phyloP scores from a whole-genome alignment of 2,113 vertebrate genomes.

The Cairina moschata region DNA sequence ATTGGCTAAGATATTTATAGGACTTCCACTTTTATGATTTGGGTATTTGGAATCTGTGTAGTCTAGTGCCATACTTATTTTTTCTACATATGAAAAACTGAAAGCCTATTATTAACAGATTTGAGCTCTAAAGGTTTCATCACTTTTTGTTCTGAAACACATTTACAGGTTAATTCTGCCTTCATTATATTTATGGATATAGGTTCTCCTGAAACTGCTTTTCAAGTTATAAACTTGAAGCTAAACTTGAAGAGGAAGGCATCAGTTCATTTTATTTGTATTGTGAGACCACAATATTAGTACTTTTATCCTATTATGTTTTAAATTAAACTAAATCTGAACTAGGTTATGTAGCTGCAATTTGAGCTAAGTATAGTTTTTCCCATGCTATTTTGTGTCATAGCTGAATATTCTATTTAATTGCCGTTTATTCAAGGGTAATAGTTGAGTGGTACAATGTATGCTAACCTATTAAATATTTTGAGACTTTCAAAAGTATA shows the following conservation, averaged over 20 bases:
- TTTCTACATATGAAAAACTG: neutral
- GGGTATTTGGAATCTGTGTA: neutral
- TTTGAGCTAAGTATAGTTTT: neutral
- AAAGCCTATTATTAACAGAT: neutral
- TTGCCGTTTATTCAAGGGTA: neutral
- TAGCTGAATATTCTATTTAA: neutral
- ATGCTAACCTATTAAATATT: neutral
- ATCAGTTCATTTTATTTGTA: neutral
- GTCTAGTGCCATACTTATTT: neutral
- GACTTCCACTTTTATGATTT: neutral
- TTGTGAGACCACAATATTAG: neutral
- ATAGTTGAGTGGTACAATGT: neutral
- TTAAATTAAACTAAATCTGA: neutral
- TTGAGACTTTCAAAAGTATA: neutral
- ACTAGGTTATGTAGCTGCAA: neutral
- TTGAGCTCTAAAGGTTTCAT: neutral
- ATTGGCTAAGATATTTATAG: neutral
- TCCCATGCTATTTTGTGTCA: neutral
- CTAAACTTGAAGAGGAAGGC: neutral
- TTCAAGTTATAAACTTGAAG: neutral
- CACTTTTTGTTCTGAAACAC: neutral
- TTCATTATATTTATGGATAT: neutral
- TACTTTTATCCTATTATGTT: neutral
- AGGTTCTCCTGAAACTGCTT: neutral
- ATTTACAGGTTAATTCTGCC: neutral